A percentile compares a stretch with the other conserved stretches of the same genome.
These are phyloP conservation scores for Cynoglossus semilaevis DNA, from an alignment of 2,113 vertebrate species.

Conservation along the genomic window DNA sequence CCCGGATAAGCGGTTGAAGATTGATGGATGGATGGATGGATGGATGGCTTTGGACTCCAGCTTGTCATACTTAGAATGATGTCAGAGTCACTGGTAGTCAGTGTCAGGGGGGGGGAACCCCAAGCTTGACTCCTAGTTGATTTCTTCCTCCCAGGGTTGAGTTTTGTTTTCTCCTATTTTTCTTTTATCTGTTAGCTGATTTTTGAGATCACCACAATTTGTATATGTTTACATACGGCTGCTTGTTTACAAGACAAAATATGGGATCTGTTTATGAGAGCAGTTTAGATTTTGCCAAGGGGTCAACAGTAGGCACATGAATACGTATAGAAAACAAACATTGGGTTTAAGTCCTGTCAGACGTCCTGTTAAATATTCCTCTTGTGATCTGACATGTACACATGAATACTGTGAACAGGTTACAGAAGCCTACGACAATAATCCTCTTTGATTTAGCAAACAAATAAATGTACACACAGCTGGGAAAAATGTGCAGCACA, in stretches of 20 bases:
- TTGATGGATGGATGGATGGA: too few species aligned
- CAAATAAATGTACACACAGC: not conserved
- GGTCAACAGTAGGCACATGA: not conserved
- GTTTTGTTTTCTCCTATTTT: not conserved
- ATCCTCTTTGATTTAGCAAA: slow-evolving; percentile 9
- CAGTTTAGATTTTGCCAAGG: not conserved
- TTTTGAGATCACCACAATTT: not conserved
- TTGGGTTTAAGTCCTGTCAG: not conserved
- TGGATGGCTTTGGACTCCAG: not conserved
- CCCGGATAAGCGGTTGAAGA: too few species aligned
- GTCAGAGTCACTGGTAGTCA: not conserved
- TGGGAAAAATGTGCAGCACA: not conserved
- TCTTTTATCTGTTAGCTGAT: not conserved
- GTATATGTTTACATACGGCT: not conserved
- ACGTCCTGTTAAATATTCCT: slow-evolving; percentile 1
- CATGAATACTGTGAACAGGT: slow-evolving; percentile 15
- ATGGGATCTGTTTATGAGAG: not conserved
- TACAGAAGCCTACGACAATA: not conserved
- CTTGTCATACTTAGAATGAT: slow-evolving; percentile 3
- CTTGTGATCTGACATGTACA: slow-evolving; percentile 11
- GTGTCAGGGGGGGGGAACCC: not conserved
- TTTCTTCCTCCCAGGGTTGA: not conserved
- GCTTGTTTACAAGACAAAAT: not conserved
- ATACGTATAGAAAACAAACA: not conserved
- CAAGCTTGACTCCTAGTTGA: not conserved